Base-by-base conservation (phyloP, 2,113 vertebrate species). In the Hemichromis elongatus region DNA sequence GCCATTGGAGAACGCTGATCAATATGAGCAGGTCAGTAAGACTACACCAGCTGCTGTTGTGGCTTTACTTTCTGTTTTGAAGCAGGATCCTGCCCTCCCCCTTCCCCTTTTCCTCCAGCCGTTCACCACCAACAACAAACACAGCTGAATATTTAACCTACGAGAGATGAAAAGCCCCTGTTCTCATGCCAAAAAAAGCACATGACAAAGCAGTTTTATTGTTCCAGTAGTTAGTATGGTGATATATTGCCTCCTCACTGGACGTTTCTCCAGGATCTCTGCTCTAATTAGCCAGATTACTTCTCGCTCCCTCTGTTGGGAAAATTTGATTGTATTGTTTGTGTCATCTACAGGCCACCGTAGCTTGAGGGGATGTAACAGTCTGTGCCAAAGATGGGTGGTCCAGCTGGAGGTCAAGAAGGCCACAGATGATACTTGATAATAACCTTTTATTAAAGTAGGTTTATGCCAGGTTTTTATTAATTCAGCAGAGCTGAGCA, bases 141-240 rank as follows among this genome's bases (percentile, higher is more conserved):
- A 52, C 70, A 68, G 68, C 85, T 85, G 83, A 89, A 89, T 88
- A 86, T 93, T 90, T 89, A 89, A 91, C 83, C 73, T 61, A 9
- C 3, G 10, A 83, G 52, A 35, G 54, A 90, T 77, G 59, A 90
- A 87, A 86, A 89, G 53, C 24, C 37, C 52, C 86, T 47, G 57
- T 77, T 85, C 78, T 85, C 59, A 3, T 70, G 92, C 91, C 91
- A 90, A 83, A 86, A 86, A 92, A 92, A 92, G 53, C 78, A 83
- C 89, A 92, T 89, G 90, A 92, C 89, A 81, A 90, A 91, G 91
- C 93, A 87, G 86, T 91, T 94, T 93, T 90, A 90, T 91, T 91
- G 89, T 92, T 88, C 45, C 56, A 37, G 85, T 52, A 33, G 91
- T 92, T 93, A 88, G 42, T 13, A 1, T 24, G 54, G 70, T 92